Conservation (phyloP, 2,797 vertebrate species). For the Potorous gilbertii region DNA sequence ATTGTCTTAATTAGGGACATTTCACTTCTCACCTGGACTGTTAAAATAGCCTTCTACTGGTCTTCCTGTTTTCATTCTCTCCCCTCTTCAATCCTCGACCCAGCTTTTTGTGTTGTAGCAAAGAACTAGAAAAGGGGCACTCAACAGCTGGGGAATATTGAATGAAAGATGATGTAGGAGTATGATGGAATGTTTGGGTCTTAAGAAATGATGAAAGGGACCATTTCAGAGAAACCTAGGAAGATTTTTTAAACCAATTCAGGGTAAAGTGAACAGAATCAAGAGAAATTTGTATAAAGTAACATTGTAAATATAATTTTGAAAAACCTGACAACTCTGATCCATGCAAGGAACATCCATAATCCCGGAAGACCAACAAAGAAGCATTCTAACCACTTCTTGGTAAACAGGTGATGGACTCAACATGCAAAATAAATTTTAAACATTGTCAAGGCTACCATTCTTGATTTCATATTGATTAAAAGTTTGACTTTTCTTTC, state of each 20-base stretch:
- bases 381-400: not conserved
- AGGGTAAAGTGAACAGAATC: not conserved
- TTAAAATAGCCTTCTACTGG: not conserved
- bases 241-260: not conserved
- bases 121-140: not conserved
- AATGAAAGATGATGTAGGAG: not conserved
- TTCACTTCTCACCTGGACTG: not conserved
- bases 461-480: not conserved
- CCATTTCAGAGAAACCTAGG: not conserved
- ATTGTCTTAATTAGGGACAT: not conserved
- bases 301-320: not conserved
- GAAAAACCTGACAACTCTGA: not conserved
- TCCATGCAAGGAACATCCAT: not conserved
- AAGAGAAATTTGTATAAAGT: not conserved
- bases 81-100: not conserved
- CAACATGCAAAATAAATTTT: not conserved
- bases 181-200: not conserved
- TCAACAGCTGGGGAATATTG: not conserved
- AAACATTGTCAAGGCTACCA: not conserved
- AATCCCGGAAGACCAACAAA: not conserved
- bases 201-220: not conserved
- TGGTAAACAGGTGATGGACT: not conserved
- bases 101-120: not conserved
- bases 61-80: not conserved
- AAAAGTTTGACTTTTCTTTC: not conserved